Evolutionary conservation across 2,888 invertebrate genomes (phyloP).

Genomic region (Campoplex nolae): DNA sequence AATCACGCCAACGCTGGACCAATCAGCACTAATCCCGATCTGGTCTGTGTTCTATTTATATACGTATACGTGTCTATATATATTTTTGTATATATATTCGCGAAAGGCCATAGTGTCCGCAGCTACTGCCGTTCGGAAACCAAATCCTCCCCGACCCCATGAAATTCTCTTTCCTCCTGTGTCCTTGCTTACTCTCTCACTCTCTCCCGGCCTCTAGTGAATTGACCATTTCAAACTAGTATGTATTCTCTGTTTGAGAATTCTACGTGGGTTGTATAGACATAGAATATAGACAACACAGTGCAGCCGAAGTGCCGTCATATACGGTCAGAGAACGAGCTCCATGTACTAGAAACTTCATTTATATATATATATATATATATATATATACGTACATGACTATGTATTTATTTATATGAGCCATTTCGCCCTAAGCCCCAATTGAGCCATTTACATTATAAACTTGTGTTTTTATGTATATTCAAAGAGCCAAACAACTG

Average conservation of each 20-base stretch:
- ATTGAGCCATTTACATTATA: background rate
- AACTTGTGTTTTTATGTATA: background rate
- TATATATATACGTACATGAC: background rate
- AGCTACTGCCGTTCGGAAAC: constrained; percentile 76
- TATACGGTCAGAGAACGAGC: constrained; percentile 57
- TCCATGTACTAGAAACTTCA: constrained; percentile 27
- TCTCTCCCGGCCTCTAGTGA: constrained; percentile 64
- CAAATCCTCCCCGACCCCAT: constrained; percentile 76
- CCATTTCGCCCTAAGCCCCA: background rate
- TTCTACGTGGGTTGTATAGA: constrained; percentile 44
- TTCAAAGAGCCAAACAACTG: background rate
- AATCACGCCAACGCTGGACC: constrained; percentile 84
- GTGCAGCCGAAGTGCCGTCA: constrained; percentile 55
- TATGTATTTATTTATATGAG: constrained; percentile 8
- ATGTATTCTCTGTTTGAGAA: constrained; percentile 55
- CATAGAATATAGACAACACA: constrained; percentile 36
- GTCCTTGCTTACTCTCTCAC: constrained; percentile 33
- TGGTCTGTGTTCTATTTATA: constrained; percentile 69
- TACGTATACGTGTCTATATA: background rate
- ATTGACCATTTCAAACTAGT: constrained; percentile 74
- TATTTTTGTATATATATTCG: constrained; percentile 21
- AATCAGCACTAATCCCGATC: constrained; percentile 84
- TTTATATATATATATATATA: background rate
- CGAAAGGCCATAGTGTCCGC: constrained; percentile 64
- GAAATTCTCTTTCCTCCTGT: constrained; percentile 66